Evolutionary conservation across 2,113 vertebrate genomes (phyloP).

Genomic region (Lepisosteus oculatus): DNA sequence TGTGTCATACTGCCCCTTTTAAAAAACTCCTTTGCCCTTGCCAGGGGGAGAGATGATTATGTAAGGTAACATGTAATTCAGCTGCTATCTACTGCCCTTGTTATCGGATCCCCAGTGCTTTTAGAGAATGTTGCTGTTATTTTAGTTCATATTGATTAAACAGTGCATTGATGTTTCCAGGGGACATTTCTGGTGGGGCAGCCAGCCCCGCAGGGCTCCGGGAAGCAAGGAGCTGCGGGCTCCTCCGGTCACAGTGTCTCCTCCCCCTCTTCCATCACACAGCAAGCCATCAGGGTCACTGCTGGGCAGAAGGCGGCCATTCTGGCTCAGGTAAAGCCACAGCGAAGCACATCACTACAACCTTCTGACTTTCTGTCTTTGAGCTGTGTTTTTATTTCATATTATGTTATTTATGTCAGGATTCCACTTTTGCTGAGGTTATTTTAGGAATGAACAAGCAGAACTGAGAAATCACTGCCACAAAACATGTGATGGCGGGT

Average conservation of each 20-base stretch:
- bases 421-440: too few species aligned
- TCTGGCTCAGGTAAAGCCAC: conserved; percentile 79
- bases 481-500: too few species aligned
- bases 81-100: too few species aligned
- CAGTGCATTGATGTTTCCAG: conserved; percentile 49
- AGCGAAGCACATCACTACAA: too few species aligned
- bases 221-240: conserved; percentile 75
- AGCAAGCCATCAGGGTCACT: conserved; percentile 86
- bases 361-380: too few species aligned
- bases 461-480: too few species aligned
- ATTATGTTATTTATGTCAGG: too few species aligned
- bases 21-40: conserved; percentile 8
- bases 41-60: neutral
- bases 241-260: conserved; percentile 72
- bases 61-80: too few species aligned
- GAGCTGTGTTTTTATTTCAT: too few species aligned
- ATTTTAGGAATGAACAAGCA: too few species aligned
- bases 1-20: neutral
- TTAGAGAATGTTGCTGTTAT: neutral
- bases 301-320: conserved; percentile 92
- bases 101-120: too few species aligned
- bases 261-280: conserved; percentile 72
- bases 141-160: neutral
- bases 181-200: conserved; percentile 96
- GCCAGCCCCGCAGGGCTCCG: conserved; percentile 77